These are phyloP conservation scores for Anas platyrhynchos DNA, from an alignment of 2,113 vertebrate genomes.

Conservation along the genomic window DNA sequence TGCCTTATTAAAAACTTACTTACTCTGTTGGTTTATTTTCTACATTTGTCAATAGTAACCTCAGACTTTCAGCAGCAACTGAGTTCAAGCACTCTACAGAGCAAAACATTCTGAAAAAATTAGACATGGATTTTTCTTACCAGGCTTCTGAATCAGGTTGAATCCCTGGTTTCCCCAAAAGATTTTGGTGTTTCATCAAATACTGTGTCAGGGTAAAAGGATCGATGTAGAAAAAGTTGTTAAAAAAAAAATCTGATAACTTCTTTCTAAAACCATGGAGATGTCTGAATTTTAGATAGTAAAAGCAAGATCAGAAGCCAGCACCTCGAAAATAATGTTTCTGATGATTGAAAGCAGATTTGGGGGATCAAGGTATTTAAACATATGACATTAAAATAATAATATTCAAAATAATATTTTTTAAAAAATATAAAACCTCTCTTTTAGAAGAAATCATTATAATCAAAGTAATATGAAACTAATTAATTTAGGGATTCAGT, in stretches of 20 bases:
- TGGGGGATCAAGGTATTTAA: not conserved
- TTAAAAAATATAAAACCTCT: not conserved
- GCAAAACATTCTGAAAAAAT: not conserved
- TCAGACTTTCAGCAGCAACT: not conserved
- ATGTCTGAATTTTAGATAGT: not conserved
- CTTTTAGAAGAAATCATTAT: not conserved
- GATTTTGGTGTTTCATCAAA: not conserved
- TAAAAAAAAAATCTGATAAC: not conserved
- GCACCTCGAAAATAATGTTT: not conserved
- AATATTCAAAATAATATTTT: not conserved
- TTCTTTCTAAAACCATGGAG: not conserved
- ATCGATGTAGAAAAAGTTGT: not conserved
- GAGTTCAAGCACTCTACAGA: not conserved
- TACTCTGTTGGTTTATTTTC: not conserved
- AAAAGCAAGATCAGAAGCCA: not conserved
- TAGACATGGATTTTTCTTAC: not conserved
- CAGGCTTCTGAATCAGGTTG: not conserved
- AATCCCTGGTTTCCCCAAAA: not conserved
- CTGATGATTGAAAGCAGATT: not conserved
- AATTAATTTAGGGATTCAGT: not conserved
- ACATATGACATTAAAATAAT: not conserved
- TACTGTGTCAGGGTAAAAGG: fast-evolving
- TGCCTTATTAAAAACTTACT: not conserved
- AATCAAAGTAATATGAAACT: not conserved
- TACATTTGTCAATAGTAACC: not conserved